Conservation (phyloP, 1,140 invertebrate genomes). For the Papilio machaon region DNA sequence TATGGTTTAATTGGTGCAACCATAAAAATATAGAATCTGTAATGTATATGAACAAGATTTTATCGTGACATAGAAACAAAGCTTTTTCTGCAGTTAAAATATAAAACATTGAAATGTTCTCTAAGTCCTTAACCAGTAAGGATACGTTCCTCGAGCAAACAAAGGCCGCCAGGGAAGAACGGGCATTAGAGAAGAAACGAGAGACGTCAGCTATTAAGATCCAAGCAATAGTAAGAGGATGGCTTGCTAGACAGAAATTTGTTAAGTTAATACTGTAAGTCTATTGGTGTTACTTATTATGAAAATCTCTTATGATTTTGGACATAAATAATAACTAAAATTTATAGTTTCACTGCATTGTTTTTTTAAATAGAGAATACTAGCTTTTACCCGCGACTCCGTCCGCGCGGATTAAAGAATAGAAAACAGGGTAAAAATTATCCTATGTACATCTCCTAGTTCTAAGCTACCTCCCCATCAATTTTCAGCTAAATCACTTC, state of each 20-base stretch:
- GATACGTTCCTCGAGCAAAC: slow-evolving; percentile 89
- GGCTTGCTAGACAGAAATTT: slow-evolving; percentile 85
- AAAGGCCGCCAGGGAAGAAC: slow-evolving; percentile 92
- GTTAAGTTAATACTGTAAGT: slow-evolving; percentile 85
- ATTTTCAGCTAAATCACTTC: no score
- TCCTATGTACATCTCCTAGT: no score
- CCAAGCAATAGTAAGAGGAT: slow-evolving; percentile 88
- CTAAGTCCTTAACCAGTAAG: slow-evolving; percentile 72
- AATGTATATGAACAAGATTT: slow-evolving; percentile 29
- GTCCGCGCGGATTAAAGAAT: no score
- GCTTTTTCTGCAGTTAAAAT: slow-evolving; percentile 55
- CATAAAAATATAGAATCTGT: slow-evolving; percentile 6
- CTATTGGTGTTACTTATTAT: slow-evolving; percentile 4
- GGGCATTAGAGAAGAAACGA: slow-evolving; percentile 90
- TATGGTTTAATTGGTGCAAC: not conserved
- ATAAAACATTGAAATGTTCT: slow-evolving; percentile 66
- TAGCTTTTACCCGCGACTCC: no score
- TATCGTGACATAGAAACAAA: slow-evolving; percentile 62
- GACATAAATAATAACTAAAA: no score
- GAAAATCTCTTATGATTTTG: not conserved
- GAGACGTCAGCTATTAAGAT: slow-evolving; percentile 88
- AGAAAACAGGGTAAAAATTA: no score
- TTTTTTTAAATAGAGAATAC: not conserved
- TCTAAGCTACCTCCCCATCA: no score
- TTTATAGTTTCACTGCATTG: not conserved